Percentiles rank a stretch among this genome's conserved stretches.
Evolutionary conservation across 2,888 invertebrate genomes (phyloP).

Genomic region (Xestia rhomboidea): DNA sequence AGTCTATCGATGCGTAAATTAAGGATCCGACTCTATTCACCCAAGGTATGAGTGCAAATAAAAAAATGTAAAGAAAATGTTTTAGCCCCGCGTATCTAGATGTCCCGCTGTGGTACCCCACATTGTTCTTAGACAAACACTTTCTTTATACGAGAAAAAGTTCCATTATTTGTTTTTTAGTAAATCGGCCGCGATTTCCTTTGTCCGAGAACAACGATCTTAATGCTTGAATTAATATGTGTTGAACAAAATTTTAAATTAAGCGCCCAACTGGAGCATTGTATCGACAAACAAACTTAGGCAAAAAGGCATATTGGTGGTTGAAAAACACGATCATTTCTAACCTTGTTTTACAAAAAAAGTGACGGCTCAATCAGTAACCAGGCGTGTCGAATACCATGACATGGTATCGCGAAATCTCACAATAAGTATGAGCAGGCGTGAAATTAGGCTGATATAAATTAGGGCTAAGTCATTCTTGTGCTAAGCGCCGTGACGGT

Average conservation of each 20-base stretch:
- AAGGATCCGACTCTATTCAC: conserved; percentile 86
- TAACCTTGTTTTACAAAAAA: conserved; percentile 68
- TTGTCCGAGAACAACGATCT: conserved; percentile 79
- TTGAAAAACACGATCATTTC: conserved; percentile 44
- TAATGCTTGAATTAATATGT: conserved; percentile 86
- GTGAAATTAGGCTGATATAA: conserved; percentile 87
- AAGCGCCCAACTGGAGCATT: conserved; percentile 73
- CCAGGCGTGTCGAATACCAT: conserved; percentile 86
- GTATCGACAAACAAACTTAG: conserved; percentile 68
- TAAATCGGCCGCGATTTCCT: conserved; percentile 78
- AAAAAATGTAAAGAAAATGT: conserved; percentile 84
- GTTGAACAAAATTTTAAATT: conserved; percentile 75
- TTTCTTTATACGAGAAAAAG: conserved; percentile 84
- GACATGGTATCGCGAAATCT: conserved; percentile 85
- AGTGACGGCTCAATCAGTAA: conserved; percentile 86
- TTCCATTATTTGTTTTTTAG: conserved; percentile 85
- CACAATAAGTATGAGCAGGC: conserved; percentile 87
- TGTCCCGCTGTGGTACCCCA: conserved; percentile 88
- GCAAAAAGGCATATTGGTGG: conserved; percentile 41
- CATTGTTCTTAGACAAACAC: conserved; percentile 90
- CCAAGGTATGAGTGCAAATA: conserved; percentile 83
- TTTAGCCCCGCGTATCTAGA: conserved; percentile 85
- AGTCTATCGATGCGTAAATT: conserved; percentile 89
- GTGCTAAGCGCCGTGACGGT: conserved; percentile 79
- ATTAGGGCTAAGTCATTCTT: conserved; percentile 85